Conservation (phyloP, 2,797 vertebrate genomes). For the Leptodactylus fallax region DNA sequence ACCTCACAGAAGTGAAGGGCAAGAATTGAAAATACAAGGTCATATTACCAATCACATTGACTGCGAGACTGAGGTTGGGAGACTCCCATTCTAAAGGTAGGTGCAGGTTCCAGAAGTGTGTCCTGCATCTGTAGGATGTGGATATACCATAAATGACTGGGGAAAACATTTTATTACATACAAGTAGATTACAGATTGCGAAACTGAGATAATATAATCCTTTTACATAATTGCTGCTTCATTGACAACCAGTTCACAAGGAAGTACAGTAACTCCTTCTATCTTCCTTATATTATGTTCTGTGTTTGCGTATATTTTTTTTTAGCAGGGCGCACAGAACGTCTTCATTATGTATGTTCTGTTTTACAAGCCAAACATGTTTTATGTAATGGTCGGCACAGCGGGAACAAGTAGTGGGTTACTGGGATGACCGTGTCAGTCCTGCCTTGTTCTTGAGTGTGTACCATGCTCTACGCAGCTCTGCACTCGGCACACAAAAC, state of each 20-base stretch:
- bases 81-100: too few relatives aligned
- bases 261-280: neutral
- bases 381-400: neutral
- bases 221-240: neutral
- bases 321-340: neutral
- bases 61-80: too few relatives aligned
- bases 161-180: neutral
- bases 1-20: too few relatives aligned
- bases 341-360: neutral
- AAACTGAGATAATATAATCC: neutral
- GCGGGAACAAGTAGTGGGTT: neutral
- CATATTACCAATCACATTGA: too few relatives aligned
- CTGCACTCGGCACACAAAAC: neutral
- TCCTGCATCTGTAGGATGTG: too few relatives aligned
- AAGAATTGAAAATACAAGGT: too few relatives aligned
- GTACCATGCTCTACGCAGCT: slow-evolving; percentile 9
- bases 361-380: neutral
- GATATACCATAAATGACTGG: too few relatives aligned
- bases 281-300: neutral
- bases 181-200: neutral
- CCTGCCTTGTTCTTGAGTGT: neutral
- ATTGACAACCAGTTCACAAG: neutral
- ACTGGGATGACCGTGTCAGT: neutral
- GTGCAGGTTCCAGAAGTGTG: too few relatives aligned
- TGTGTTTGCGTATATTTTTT: neutral